Conservation (phyloP, 2,797 vertebrate genomes). For the Alosa sapidissima region DNA sequence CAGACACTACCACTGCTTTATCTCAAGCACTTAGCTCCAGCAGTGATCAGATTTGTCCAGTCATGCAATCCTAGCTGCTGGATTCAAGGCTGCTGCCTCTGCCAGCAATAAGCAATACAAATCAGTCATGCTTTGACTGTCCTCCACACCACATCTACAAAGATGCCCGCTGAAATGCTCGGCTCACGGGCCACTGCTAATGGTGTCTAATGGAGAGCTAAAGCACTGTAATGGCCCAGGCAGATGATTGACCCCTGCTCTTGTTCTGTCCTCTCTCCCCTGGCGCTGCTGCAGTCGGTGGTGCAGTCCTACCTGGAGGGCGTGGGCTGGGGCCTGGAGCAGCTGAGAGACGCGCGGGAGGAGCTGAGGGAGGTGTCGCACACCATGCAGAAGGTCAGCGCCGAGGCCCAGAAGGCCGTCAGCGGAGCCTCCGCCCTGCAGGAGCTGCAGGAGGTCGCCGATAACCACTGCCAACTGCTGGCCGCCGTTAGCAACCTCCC, state of each 20-base stretch:
- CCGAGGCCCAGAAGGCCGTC: constrained; percentile 68
- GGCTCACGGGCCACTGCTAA: background rate
- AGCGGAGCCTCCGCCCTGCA: constrained; percentile 70
- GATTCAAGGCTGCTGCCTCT: background rate
- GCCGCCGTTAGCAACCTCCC: constrained; percentile 88
- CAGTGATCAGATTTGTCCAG: background rate
- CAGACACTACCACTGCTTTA: background rate
- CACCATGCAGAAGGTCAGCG: constrained; percentile 70
- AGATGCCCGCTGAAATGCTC: background rate
- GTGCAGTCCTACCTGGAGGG: constrained; percentile 94
- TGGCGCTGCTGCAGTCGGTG: constrained; percentile 75
- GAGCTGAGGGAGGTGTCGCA: constrained; percentile 74
- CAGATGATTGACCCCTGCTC: background rate
- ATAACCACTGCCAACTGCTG: constrained; percentile 81
- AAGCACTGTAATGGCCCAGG: background rate
- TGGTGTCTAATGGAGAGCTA: background rate
- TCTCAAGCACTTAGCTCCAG: background rate
- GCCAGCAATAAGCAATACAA: constrained; percentile 7
- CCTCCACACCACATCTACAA: too few species aligned
- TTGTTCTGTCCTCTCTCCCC: background rate
- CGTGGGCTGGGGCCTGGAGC: constrained; percentile 85
- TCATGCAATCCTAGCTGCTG: background rate
- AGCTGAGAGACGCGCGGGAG: constrained; percentile 77
- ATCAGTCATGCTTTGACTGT: background rate
- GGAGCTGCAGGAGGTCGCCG: constrained; percentile 73